Base-by-base conservation (phyloP, 2,888 invertebrate species). In the Orthosia cruda region DNA sequence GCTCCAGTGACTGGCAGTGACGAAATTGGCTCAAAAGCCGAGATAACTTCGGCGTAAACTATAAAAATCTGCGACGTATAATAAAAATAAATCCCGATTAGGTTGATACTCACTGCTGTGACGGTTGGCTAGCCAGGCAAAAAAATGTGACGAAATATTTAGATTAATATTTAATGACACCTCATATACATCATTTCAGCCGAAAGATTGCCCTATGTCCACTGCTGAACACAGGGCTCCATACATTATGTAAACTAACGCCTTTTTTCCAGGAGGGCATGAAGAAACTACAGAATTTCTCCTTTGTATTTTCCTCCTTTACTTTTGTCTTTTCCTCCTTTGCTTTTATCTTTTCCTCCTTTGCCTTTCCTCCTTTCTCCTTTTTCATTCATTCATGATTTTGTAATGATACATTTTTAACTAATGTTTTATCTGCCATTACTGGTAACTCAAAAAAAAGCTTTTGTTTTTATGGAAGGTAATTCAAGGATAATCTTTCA, bases 31-130 rank as follows among this genome's bases (percentile, higher is more conserved):
- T 89, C 88, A 90, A 89, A 87, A 81, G 73, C 72, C 69, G 85
- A 86, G 92, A 92, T 92, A 93, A 92, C 78, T 85, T 63, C 78
- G 71, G 75, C 78, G 71, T 87, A 86, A 87, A 89, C 81, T 88
- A 84, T 86, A 85, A 88, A 89, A 91, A 90, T 90, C 89, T 83
- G 85, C 81, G 85, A 83, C 85, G 83, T 77, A 88, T 80, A 87
- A 89, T 79, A 88, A 88, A 86, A 66, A 88, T 84, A 89, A 91
- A 90, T 90, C 91, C 90, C 80, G 85, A 87, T 89, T 89, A 87
- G 78, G 67, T 78, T 76, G 62, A 69, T 79, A 88, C 81, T 67
- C 66, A 82, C 70, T 23, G 80, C 7, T 47, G 18, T 0, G 4
- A 4, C 13, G 54, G n/a, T 52, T 68, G 23, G 23, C 20, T 3